Conservation (phyloP, 23 tunicate genomes). For the Halocynthia roretzi region DNA sequence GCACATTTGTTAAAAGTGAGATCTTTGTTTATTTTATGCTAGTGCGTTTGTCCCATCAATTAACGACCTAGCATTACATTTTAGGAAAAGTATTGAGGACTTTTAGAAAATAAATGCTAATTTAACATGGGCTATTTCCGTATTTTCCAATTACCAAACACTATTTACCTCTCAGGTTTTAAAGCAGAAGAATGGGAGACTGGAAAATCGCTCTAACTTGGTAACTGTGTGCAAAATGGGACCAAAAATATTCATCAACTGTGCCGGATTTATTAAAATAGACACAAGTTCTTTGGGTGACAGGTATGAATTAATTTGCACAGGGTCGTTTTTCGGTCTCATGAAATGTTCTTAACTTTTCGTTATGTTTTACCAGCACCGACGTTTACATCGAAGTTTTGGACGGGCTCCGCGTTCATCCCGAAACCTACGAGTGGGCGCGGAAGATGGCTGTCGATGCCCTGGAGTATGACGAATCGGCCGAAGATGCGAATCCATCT, state of each 20-base stretch:
- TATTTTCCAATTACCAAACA: not conserved
- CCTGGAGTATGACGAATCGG: constrained; percentile 91
- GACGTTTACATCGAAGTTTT: constrained; percentile 92
- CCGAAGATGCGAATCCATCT: constrained; percentile 76
- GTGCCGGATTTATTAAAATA: constrained; percentile 94
- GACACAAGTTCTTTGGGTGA: constrained; percentile 91
- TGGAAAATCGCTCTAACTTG: constrained; percentile 83
- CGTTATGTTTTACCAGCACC: constrained; percentile 26
- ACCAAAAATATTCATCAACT: constrained; percentile 92
- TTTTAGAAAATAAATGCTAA: not conserved
- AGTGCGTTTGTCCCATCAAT: not conserved
- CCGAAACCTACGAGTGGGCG: constrained; percentile 98
- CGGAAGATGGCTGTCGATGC: constrained; percentile 98
- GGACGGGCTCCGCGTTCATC: constrained; percentile 94
- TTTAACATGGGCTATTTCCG: not conserved
- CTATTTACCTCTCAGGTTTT: constrained; percentile 40
- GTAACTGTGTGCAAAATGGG: constrained; percentile 90
- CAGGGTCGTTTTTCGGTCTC: not conserved
- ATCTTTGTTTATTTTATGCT: not conserved
- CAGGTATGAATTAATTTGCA: constrained; percentile 33
- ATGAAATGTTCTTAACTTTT: not conserved
- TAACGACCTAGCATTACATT: not conserved
- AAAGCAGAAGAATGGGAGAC: constrained; percentile 77
- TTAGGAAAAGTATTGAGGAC: not conserved
- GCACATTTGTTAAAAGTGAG: constrained; percentile 79